Evolutionary conservation across 2,888 invertebrate species (phyloP).

Genomic region (Andrena praecox): DNA sequence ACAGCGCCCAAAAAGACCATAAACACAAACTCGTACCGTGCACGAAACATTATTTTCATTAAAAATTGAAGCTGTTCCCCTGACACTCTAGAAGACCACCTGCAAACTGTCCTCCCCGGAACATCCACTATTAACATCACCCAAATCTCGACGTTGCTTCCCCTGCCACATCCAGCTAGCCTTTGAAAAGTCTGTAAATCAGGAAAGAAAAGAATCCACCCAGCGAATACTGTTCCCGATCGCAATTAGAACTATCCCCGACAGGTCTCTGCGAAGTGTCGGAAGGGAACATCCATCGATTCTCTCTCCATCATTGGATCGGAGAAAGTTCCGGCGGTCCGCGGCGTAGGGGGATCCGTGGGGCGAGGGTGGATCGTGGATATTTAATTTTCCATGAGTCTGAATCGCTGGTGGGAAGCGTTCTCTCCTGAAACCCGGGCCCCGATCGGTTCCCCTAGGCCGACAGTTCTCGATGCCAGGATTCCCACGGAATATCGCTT

Average conservation of each 20-base stretch:
- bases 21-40: no score
- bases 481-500: conserved; percentile 52
- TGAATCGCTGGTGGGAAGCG: conserved; percentile 33
- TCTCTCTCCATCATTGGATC: conserved; percentile 5
- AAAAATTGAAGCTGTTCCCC: no score
- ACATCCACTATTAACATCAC: no score
- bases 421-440: conserved; percentile 26
- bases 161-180: background rate
- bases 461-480: conserved; percentile 35
- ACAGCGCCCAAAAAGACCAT: no score
- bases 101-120: no score
- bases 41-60: no score
- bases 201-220: background rate
- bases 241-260: no score
- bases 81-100: no score
- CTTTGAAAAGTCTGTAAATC: background rate
- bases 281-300: background rate
- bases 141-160: background rate
- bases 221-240: background rate
- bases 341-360: background rate
- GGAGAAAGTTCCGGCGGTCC: conserved; percentile 28
- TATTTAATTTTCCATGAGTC: conserved; percentile 61
- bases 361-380: conserved; percentile 18
- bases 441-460: conserved; percentile 23
- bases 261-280: background rate